Conservation (phyloP, 1,140 invertebrate genomes). For the Neotoxoptera formosana region DNA sequence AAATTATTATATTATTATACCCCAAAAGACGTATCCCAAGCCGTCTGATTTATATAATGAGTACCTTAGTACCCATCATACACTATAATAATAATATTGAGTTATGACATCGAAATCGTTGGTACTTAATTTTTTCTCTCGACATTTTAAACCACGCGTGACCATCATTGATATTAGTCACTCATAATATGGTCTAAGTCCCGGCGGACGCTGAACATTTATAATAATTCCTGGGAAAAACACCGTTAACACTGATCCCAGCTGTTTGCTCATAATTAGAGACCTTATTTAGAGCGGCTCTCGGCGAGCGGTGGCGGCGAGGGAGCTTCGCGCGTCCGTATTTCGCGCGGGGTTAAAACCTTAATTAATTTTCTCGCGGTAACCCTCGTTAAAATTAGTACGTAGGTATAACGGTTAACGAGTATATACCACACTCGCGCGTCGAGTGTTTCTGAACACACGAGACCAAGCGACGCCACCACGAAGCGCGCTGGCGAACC, state of each 20-base stretch:
- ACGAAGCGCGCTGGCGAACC: not conserved
- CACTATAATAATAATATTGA: too few relatives aligned
- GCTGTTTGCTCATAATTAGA: slow-evolving; percentile 9
- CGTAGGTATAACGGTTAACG: not conserved
- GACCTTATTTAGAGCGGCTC: not conserved
- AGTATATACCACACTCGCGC: not conserved
- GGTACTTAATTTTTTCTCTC: not conserved
- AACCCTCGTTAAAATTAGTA: slow-evolving; percentile 22
- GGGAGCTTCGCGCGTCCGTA: not conserved
- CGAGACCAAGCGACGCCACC: not conserved
- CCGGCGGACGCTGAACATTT: not conserved
- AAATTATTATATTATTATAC: not conserved
- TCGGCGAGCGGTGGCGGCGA: not conserved
- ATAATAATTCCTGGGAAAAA: not conserved
- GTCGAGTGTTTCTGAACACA: not conserved
- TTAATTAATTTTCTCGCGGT: slow-evolving; percentile 39
- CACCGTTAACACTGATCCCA: not conserved
- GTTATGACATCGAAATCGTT: not conserved
- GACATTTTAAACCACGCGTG: not conserved
- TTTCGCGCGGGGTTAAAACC: not conserved
- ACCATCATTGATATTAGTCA: not conserved
- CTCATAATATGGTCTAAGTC: not conserved
- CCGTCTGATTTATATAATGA: not conserved
- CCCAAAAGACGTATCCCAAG: not conserved
- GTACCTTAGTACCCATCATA: too few relatives aligned